phyloP scores from a whole-genome alignment of 2,797 vertebrate species.

The Sebastes alutus region DNA sequence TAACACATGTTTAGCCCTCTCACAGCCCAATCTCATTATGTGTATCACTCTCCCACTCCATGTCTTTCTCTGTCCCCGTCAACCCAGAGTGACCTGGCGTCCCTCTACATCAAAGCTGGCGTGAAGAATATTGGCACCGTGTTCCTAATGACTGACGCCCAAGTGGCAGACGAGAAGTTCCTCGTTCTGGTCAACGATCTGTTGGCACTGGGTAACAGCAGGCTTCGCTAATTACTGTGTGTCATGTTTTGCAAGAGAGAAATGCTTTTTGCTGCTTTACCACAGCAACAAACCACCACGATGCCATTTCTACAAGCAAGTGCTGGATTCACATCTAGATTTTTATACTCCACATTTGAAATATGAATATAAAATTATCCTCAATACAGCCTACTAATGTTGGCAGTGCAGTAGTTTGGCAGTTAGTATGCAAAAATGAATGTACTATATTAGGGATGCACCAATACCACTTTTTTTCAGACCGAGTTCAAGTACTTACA shows the following conservation, averaged over 20 bases:
- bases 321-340: not conserved
- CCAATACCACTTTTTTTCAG: too few species aligned
- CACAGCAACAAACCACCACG: conserved; percentile 15
- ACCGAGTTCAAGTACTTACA: too few species aligned
- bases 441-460: not conserved
- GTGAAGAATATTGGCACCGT: conserved; percentile 91
- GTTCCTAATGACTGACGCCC: conserved; percentile 93
- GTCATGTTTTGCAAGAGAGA: conserved; percentile 36
- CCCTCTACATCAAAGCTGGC: conserved; percentile 90
- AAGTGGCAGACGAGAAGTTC: conserved; percentile 93
- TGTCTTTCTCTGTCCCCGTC: conserved; percentile 15
- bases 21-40: conserved; percentile 23
- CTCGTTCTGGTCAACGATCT: conserved; percentile 95
- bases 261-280: conserved; percentile 6
- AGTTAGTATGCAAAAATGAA: not conserved
- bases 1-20: conserved; percentile 12
- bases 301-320: conserved; percentile 5
- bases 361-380: not conserved
- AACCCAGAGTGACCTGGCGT: conserved; percentile 88
- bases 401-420: not conserved
- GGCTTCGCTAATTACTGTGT: conserved; percentile 36
- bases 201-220: conserved; percentile 89
- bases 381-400: not conserved
- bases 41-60: conserved; percentile 18
- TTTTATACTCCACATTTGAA: not conserved